These are phyloP conservation scores for Mastomys natalensis DNA, from an alignment of 2,113 vertebrate genomes.

Conservation along the genomic window DNA sequence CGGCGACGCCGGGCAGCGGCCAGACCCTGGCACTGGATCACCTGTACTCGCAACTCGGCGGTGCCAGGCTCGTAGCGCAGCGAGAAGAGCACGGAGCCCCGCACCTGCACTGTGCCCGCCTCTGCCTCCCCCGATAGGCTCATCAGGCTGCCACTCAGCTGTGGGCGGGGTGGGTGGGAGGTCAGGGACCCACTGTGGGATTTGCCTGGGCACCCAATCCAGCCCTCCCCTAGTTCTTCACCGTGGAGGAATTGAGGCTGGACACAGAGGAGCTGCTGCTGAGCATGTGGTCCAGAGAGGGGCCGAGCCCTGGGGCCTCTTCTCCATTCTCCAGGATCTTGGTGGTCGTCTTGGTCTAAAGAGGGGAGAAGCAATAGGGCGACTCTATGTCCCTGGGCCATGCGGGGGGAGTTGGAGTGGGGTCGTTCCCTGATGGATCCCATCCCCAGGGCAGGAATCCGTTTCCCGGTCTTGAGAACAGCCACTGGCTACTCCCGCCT, in stretches of 20 bases:
- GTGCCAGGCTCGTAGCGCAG: conserved; percentile 89
- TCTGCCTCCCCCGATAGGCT: conserved; percentile 95
- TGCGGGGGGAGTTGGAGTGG: fast-evolving
- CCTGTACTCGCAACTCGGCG: conserved; percentile 91
- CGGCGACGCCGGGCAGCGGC: conserved; percentile 91
- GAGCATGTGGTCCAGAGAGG: conserved; percentile 74
- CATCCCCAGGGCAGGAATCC: background rate
- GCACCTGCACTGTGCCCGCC: conserved; percentile 90
- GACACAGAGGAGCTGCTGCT: conserved; percentile 89
- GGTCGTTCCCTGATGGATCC: background rate
- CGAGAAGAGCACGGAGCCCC: conserved; percentile 92
- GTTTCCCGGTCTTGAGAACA: conserved; percentile 72
- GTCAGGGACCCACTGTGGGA: background rate
- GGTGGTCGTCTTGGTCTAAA: background rate
- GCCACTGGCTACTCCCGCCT: conserved; percentile 65
- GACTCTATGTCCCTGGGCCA: background rate
- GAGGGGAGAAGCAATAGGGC: background rate
- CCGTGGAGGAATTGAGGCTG: conserved; percentile 92
- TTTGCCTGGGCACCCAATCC: background rate
- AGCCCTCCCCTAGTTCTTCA: conserved; percentile 35
- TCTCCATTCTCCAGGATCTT: conserved; percentile 76
- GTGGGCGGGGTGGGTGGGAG: background rate
- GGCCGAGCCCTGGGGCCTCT: background rate
- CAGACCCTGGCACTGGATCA: conserved; percentile 93
- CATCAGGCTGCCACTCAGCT: conserved; percentile 95